Base-by-base conservation (phyloP, 1,140 invertebrate genomes). In the Halesus radiatus region DNA sequence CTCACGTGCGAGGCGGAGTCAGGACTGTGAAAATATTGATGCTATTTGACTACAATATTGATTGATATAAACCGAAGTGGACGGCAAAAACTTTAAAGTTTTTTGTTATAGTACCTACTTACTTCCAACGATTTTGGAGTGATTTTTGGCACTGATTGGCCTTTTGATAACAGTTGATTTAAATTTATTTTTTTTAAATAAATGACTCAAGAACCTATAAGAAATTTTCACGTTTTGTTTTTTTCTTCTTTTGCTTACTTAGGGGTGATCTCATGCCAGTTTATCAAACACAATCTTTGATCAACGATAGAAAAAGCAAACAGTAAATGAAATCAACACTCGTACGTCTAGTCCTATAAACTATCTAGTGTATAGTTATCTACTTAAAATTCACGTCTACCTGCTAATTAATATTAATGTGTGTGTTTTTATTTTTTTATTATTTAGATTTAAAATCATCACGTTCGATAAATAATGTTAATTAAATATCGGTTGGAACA, bases 221-320 rank as follows among this genome's bases (percentile, higher is more conserved):
- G n/a, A 18, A 58, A 58, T 58, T n/a, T n/a, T n/a, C n/a, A 58
- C 18, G 22, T 13, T 5, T 56, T 18, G 18, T 20, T 58, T 58
- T 58, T 58, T 58, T 58, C 20, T 58, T 22, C 5, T 22, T 1
- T 10, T 22, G 56, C 5, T 60, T 60, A 7, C 20, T 22, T 15
- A 32, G 29, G n/a, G 10, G 62, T 66, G 62, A 66, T 32, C 62
- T 66, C 62, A 66, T 66, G 26, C 29, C 26, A 66, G 62, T 66
- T 66, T 45, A 45, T 45, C 10, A 26, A 64, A 66, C 29, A 66
- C 29, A 66, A 66, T 66, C 62, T 66, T 66, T 66, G 22, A 66
- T 66, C 62, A 32, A 16, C 8, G 62, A 16, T 32, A n/a, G 32
- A 66, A 66, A 26, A 66, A 66, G 62, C 10, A 66, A 26, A 66